A percentile compares a stretch with the other conserved stretches of the same genome.
Evolutionary conservation across 1,140 invertebrate species (phyloP).

Genomic region (Drosophila seguyi): DNA sequence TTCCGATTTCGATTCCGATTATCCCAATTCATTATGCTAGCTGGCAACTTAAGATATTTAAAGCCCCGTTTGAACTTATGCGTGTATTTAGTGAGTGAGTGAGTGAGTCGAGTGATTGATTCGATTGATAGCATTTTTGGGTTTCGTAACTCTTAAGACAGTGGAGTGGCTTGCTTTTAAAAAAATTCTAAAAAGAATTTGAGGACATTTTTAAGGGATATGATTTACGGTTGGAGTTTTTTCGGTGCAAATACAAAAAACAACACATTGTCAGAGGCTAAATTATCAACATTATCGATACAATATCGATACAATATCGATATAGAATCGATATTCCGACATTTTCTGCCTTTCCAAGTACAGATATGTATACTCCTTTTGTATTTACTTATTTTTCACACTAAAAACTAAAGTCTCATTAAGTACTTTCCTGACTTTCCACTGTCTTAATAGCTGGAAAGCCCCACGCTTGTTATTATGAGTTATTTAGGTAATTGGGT

Average conservation of each 20-base stretch:
- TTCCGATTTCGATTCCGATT: constrained; percentile 11
- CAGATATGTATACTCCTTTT: constrained; percentile 35
- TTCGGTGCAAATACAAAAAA: too few relatives aligned
- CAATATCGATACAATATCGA: too few relatives aligned
- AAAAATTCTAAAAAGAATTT: background rate
- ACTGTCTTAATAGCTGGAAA: background rate
- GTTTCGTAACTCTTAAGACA: constrained; percentile 4
- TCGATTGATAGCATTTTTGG: constrained; percentile 60
- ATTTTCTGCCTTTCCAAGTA: background rate
- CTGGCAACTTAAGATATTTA: constrained; percentile 80
- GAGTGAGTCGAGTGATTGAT: constrained; percentile 59
- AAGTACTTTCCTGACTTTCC: background rate
- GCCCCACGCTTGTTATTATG: constrained; percentile 16
- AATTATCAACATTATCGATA: too few relatives aligned
- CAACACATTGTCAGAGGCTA: too few relatives aligned
- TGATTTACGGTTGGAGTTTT: background rate
- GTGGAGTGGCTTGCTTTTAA: background rate
- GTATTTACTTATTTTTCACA: background rate
- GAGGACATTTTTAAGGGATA: constrained; percentile 12
- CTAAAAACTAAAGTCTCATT: background rate
- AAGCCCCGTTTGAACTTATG: constrained; percentile 80
- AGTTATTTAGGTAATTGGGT: constrained; percentile 72
- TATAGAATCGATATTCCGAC: too few relatives aligned
- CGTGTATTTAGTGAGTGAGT: constrained; percentile 67
- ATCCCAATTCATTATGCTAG: constrained; percentile 63